Evolutionary conservation across 2,113 vertebrate species (phyloP), one percentile per base, ranked within the genome.

Genomic region (Furnarius figulus): DNA sequence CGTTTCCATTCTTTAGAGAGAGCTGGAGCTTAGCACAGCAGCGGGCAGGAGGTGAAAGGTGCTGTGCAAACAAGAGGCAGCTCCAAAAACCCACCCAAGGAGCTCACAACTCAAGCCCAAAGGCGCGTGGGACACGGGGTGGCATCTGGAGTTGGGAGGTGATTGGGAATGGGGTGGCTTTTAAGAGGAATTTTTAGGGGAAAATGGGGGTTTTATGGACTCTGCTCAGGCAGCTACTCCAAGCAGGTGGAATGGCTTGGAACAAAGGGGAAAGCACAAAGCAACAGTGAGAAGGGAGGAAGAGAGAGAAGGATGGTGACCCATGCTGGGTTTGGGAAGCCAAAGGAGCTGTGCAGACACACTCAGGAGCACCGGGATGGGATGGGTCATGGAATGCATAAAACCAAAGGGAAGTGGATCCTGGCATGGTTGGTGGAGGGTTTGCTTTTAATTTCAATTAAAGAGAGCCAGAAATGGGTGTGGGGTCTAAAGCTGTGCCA

Each of bases 1-100:
- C 40, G 4, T 66, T 93, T 96, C 70, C 92, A 93, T 95, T 93
- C 92, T 95, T 96, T 92, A 92, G 87, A 58, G 5, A 63, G 79
- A 71, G 83, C 79, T 71, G 78, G 49, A 77, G 90, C 84, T 14
- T 35, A 86, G 68, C 59, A 47, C 72, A 67, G 89, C 87, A 30
- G 28, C 6, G 92, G 20, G 63, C 82, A 30, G 25, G 19, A 27
- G 88, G 63, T n/a, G 42, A 74, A 90, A 71, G 2, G 75, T 12
- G 3, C 55, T 13, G 37, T 18, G 14, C 72, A 80, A 86, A 73
- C 44, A 37, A 52, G 61, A 67, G 81, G 14, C 73, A 59, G 65
- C 74, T 55, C 84, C 70, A 33, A 63, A 46, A 46, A 46, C 44
- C 44, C 39, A 61, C 27, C 49, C 22, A 23, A 65, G 86, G 81